Conservation (phyloP, 2,797 vertebrate genomes). For the Denticeps clupeoides region DNA sequence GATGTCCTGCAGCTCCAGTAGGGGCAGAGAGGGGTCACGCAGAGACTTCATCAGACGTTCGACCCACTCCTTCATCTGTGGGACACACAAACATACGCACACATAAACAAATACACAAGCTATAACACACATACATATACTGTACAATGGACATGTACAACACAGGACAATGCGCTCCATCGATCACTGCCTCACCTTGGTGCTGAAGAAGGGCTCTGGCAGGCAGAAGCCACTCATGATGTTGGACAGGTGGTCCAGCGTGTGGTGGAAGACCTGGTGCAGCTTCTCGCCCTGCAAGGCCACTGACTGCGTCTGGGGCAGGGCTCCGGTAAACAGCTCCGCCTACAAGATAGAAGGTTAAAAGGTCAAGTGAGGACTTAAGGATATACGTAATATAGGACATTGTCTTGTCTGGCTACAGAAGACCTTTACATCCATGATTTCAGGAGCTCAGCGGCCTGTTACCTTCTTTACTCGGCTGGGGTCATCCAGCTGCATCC, state of each 20-base stretch:
- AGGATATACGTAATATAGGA: neutral
- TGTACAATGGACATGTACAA: no score
- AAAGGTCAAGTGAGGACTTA: slow-evolving; percentile 2
- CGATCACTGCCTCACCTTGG: slow-evolving; percentile 67
- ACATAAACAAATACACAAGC: neutral
- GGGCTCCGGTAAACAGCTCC: slow-evolving; percentile 70
- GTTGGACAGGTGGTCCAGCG: slow-evolving; percentile 85
- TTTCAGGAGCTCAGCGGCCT: no score
- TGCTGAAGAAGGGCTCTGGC: slow-evolving; percentile 86
- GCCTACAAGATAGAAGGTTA: slow-evolving; percentile 55
- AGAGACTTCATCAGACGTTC: slow-evolving; percentile 81
- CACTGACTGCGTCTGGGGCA: slow-evolving; percentile 69
- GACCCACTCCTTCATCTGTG: slow-evolving; percentile 81
- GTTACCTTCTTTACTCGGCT: slow-evolving; percentile 88
- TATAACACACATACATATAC: neutral
- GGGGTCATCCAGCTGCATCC: slow-evolving; percentile 91
- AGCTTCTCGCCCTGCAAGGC: slow-evolving; percentile 90
- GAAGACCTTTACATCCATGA: no score
- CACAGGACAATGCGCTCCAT: no score
- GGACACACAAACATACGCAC: no score
- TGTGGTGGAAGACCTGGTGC: slow-evolving; percentile 89
- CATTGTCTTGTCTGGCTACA: no score
- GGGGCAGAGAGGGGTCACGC: slow-evolving; percentile 82
- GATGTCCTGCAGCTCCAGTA: slow-evolving; percentile 86
- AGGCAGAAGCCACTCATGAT: slow-evolving; percentile 95